phyloP scores from a whole-genome alignment of 2,888 invertebrate genomes.

The Leptinotarsa peninsularis region DNA sequence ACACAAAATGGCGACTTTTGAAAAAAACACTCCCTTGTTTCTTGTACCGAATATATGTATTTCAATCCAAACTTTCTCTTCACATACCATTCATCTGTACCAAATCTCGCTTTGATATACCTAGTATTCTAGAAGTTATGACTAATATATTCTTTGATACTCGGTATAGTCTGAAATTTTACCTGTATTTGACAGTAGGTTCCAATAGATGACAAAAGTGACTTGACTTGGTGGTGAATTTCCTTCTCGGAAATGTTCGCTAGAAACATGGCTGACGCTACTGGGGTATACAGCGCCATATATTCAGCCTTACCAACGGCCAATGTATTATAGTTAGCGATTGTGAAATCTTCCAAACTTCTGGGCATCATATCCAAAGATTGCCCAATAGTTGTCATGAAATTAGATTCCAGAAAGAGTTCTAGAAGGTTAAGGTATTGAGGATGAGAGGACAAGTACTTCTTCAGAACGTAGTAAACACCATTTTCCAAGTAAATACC shows the following conservation, averaged over 20 bases:
- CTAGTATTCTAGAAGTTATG: no score
- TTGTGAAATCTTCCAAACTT: slow-evolving; percentile 76
- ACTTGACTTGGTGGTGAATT: slow-evolving; percentile 84
- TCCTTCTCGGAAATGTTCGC: slow-evolving; percentile 81
- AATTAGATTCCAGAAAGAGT: slow-evolving; percentile 80
- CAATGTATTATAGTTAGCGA: slow-evolving; percentile 79
- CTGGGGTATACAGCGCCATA: slow-evolving; percentile 87
- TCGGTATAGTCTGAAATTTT: neutral
- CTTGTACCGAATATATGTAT: no score
- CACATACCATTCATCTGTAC: no score
- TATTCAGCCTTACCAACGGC: slow-evolving; percentile 93
- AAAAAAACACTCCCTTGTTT: no score
- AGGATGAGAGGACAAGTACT: slow-evolving; percentile 76
- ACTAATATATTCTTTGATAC: no score
- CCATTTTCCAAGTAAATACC: neutral
- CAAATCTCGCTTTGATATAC: no score
- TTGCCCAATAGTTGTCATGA: slow-evolving; percentile 84
- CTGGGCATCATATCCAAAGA: slow-evolving; percentile 81
- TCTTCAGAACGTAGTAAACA: slow-evolving; percentile 14
- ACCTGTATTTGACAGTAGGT: slow-evolving; percentile 86
- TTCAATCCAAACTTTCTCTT: no score
- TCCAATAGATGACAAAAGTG: slow-evolving; percentile 90
- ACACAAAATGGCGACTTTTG: no score
- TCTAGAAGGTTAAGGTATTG: slow-evolving; percentile 84
- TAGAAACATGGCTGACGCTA: slow-evolving; percentile 89